Evolutionary conservation across 2,888 invertebrate species (phyloP).

Genomic region (Cataglyphis cursor): DNA sequence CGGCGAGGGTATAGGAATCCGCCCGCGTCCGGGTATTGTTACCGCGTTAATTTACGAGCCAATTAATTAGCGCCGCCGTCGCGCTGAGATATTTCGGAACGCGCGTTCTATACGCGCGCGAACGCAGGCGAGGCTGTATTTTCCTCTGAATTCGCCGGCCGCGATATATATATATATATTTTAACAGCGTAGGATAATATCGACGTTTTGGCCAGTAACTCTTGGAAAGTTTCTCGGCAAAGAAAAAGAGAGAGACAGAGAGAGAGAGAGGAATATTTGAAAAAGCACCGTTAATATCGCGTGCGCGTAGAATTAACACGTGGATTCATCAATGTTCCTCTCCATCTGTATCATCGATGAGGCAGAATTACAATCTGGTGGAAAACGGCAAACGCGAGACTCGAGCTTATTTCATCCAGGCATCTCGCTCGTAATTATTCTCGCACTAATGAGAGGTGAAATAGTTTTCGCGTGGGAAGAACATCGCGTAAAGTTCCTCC

Average conservation of each 20-base stretch:
- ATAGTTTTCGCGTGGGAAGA: not conserved
- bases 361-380: not conserved
- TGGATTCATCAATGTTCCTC: not conserved
- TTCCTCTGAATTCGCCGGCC: conserved; percentile 7
- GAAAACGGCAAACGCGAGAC: not conserved
- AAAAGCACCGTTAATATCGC: conserved; percentile 9
- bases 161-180: conserved; percentile 38
- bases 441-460: not conserved
- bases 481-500: conserved; percentile 19
- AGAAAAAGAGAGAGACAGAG: not conserved
- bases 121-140: conserved; percentile 6
- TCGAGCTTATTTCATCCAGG: conserved; percentile 3
- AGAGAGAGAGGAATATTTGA: not conserved
- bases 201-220: conserved; percentile 13
- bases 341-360: not conserved
- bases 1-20: conserved; percentile 60
- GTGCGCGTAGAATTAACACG: not conserved
- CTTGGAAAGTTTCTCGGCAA: not conserved
- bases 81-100: conserved; percentile 74
- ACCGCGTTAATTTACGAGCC: conserved; percentile 85
- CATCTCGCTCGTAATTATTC: not conserved
- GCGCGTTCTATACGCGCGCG: conserved; percentile 40
- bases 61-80: conserved; percentile 83
- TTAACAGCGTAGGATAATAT: conserved; percentile 41
- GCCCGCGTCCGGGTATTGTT: conserved; percentile 79